phyloP scores from a whole-genome alignment of 2,888 invertebrate genomes.

The Iselma pallidipennis region DNA sequence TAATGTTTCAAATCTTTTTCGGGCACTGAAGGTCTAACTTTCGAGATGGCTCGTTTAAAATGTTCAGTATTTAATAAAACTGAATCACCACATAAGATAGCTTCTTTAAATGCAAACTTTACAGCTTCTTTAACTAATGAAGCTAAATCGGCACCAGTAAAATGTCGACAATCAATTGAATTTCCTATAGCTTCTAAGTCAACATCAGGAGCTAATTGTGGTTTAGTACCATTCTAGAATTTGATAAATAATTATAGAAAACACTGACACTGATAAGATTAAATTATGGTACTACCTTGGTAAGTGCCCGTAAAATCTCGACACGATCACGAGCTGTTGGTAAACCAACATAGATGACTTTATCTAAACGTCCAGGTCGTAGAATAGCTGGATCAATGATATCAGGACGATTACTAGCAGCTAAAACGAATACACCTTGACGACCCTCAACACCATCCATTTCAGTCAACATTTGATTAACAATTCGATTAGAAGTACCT shows the following conservation, averaged over 20 bases:
- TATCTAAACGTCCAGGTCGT: slow-evolving; percentile 85
- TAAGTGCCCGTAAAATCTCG: slow-evolving; percentile 87
- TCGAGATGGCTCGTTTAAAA: slow-evolving; percentile 74
- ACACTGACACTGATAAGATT: no score
- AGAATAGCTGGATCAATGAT: slow-evolving; percentile 95
- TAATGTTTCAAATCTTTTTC: slow-evolving; percentile 55
- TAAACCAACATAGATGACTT: slow-evolving; percentile 87
- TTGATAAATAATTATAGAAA: slow-evolving; percentile 5
- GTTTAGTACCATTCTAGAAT: slow-evolving; percentile 76
- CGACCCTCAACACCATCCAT: slow-evolving; percentile 97
- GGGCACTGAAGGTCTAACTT: slow-evolving; percentile 86
- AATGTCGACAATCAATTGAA: slow-evolving; percentile 71
- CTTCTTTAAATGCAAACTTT: slow-evolving; percentile 76
- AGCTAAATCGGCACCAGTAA: slow-evolving; percentile 92
- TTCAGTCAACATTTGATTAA: slow-evolving; percentile 96
- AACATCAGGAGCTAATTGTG: slow-evolving; percentile 76
- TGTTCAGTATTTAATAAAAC: slow-evolving; percentile 70
- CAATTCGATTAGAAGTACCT: slow-evolving; percentile 81
- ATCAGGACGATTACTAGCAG: slow-evolving; percentile 95
- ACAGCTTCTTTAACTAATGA: slow-evolving; percentile 89
- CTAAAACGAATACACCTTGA: slow-evolving; percentile 91
- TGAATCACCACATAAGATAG: slow-evolving; percentile 63
- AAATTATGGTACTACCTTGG: slow-evolving; percentile 65
- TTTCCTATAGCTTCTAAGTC: slow-evolving; percentile 71
- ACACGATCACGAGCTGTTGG: slow-evolving; percentile 78